Evolutionary conservation across 2,113 vertebrate species (phyloP).

Genomic region (Neodon shergylaensis): DNA sequence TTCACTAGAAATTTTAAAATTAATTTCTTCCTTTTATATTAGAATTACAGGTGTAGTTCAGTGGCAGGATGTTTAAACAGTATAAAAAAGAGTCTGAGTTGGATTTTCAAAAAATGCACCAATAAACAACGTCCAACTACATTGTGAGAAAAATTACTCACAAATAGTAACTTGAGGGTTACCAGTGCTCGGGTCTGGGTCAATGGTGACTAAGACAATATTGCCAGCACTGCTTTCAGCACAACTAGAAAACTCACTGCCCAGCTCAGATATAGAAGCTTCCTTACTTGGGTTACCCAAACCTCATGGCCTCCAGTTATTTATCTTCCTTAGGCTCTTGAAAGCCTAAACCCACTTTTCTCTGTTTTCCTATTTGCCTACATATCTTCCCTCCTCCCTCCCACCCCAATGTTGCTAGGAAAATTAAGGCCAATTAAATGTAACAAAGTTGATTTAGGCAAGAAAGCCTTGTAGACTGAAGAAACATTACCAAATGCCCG

Average conservation of each 20-base stretch:
- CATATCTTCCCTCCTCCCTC: not conserved
- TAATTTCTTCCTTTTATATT: constrained; percentile 1
- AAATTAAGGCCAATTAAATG: not conserved
- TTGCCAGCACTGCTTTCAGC: not conserved
- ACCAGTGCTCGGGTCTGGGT: not conserved
- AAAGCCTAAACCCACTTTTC: not conserved
- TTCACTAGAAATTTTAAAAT: not conserved
- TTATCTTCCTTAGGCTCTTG: not conserved
- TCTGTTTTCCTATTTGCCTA: not conserved
- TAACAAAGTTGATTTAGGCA: not conserved
- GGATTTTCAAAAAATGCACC: not conserved
- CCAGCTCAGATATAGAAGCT: not conserved
- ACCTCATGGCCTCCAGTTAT: not conserved
- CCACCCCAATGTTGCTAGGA: not conserved
- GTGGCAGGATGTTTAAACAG: not conserved
- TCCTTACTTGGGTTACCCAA: not conserved
- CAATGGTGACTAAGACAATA: not conserved
- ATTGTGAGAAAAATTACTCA: constrained; percentile 15
- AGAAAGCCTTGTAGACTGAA: not conserved
- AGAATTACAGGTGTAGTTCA: not conserved
- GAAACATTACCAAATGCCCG: not conserved
- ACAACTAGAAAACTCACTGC: not conserved
- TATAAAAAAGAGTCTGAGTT: not conserved
- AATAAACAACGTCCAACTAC: constrained; percentile 19
- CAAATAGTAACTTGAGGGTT: not conserved